Evolutionary conservation across 2,888 invertebrate species (phyloP).

Genomic region (Arrhopalites spinosus): DNA sequence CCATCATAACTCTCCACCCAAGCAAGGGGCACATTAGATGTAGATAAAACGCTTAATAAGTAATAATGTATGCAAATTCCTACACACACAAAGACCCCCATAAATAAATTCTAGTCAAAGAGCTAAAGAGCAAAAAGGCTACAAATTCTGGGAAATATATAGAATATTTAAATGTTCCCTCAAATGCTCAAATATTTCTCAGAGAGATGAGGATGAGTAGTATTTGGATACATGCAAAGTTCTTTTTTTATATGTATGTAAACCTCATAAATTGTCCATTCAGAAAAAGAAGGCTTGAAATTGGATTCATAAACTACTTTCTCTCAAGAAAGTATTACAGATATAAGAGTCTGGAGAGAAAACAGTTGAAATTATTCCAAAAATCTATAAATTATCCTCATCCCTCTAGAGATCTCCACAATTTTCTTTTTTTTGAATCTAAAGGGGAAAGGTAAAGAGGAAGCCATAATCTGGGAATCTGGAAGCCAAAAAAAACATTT

Average conservation of each 20-base stretch:
- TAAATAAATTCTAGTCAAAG: conserved; percentile 21
- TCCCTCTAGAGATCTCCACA: neutral
- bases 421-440: neutral
- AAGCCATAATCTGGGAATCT: too few relatives aligned
- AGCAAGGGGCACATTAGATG: too few relatives aligned
- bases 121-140: neutral
- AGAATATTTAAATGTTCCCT: too few relatives aligned
- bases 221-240: neutral
- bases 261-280: neutral
- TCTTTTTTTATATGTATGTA: neutral
- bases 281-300: neutral
- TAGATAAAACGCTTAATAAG: neutral
- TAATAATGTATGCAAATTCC: neutral
- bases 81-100: neutral
- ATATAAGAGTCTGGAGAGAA: neutral
- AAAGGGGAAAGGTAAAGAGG: neutral
- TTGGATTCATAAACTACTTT: conserved; percentile 21
- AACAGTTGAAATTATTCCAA: conserved; percentile 19
- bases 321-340: too few relatives aligned
- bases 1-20: too few relatives aligned
- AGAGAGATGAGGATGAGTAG: neutral
- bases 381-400: conserved; percentile 9
- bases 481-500: too few relatives aligned
- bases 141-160: too few relatives aligned
- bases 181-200: neutral